These are phyloP conservation scores for Merops nubicus DNA, from an alignment of 2,113 vertebrate genomes.

Conservation along the genomic window DNA sequence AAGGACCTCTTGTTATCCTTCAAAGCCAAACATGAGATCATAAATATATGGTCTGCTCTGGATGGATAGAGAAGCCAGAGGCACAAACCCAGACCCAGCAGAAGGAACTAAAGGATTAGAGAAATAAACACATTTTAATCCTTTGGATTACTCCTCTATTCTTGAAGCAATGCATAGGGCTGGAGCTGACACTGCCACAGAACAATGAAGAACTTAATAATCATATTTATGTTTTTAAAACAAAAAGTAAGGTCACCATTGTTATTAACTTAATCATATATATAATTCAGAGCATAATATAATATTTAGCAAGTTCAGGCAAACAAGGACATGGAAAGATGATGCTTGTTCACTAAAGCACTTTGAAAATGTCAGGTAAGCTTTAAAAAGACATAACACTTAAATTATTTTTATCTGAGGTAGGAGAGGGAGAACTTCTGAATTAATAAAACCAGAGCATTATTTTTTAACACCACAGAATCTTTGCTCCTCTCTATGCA, in stretches of 20 bases:
- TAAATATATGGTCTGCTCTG: conserved; percentile 3
- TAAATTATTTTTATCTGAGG: neutral
- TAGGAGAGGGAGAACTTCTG: neutral
- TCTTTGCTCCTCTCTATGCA: neutral
- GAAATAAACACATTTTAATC: conserved; percentile 16
- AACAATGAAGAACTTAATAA: neutral
- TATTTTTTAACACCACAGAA: neutral
- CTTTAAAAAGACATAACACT: neutral
- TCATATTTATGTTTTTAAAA: neutral
- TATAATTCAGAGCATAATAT: conserved; percentile 17
- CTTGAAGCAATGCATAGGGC: neutral
- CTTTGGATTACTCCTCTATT: neutral
- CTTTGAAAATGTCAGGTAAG: neutral
- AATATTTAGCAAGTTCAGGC: conserved; percentile 12
- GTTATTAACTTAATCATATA: conserved; percentile 11
- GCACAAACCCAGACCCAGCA: neutral
- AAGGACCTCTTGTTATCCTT: conserved; percentile 34
- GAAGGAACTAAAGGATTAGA: conserved; percentile 18
- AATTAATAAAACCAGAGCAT: neutral
- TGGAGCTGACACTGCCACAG: neutral
- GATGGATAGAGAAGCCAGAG: neutral
- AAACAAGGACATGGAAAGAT: neutral
- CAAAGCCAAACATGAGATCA: conserved; percentile 12
- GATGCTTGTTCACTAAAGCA: neutral
- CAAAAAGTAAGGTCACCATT: neutral